These are phyloP conservation scores for Indicator maculatus DNA, from an alignment of 2,113 vertebrate species.

Conservation along the genomic window DNA sequence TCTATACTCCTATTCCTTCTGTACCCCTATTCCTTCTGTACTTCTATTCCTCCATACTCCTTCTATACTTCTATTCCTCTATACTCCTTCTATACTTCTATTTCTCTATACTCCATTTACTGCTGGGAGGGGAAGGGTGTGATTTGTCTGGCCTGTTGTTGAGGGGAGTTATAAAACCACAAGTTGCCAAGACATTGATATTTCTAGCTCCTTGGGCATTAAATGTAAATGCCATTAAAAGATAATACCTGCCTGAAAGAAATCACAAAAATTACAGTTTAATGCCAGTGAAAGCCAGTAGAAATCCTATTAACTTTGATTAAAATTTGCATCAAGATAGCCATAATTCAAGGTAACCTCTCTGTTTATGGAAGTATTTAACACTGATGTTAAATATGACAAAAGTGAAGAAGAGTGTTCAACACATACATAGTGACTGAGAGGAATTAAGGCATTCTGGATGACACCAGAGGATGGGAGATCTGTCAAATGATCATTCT, in stretches of 20 bases:
- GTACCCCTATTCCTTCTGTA: too few species aligned
- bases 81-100: too few species aligned
- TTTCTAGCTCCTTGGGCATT: neutral
- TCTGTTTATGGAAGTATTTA: neutral
- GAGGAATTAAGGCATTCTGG: neutral
- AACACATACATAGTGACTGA: neutral
- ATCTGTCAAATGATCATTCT: neutral
- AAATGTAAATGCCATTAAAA: neutral
- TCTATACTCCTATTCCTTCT: neutral
- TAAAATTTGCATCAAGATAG: neutral
- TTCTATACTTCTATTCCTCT: too few species aligned
- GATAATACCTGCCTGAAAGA: neutral
- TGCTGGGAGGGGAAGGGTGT: accelerated
- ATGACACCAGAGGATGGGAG: neutral
- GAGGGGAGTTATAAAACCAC: neutral
- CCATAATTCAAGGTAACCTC: neutral
- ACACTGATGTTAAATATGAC: neutral
- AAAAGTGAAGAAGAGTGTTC: neutral
- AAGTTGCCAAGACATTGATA: neutral
- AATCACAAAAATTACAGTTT: neutral
- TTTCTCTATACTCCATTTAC: neutral
- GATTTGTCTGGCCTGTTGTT: neutral
- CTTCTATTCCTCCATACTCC: too few species aligned
- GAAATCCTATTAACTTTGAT: neutral
- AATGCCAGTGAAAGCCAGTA: neutral